phyloP scores from a whole-genome alignment of 2,888 invertebrate species.

The Drosophila percnosoma region DNA sequence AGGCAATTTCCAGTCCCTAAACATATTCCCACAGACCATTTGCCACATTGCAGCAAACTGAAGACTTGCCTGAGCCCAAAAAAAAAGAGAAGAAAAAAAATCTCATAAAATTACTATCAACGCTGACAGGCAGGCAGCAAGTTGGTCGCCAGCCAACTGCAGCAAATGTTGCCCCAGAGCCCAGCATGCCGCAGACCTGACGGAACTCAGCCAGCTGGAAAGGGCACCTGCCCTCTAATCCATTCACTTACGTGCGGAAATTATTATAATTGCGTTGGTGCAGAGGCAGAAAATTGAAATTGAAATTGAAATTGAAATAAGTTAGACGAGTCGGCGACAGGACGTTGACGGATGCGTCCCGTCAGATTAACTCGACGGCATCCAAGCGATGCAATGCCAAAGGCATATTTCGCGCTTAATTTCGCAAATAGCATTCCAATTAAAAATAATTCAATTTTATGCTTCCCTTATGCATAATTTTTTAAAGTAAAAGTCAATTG shows the following conservation, averaged over 20 bases:
- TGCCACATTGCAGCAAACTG: conserved; percentile 27
- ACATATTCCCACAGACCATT: conserved; percentile 25
- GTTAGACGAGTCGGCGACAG: conserved; percentile 51
- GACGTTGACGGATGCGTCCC: conserved; percentile 60
- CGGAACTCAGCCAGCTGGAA: conserved; percentile 25
- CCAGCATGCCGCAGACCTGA: conserved; percentile 5
- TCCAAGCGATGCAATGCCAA: conserved; percentile 3
- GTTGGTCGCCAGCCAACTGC: conserved; percentile 69
- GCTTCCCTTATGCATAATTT: conserved; percentile 1
- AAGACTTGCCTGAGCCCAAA: conserved; percentile 18
- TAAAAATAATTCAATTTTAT: conserved; percentile 31
- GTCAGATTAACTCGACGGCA: conserved; percentile 31
- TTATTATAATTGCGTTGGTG: conserved; percentile 81
- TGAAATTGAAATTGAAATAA: conserved; percentile 80
- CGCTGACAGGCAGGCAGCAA: conserved; percentile 55
- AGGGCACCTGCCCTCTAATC: conserved; percentile 60
- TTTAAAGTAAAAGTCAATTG: conserved; percentile 32
- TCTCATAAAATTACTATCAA: conserved; percentile 62
- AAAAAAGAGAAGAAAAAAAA: neutral
- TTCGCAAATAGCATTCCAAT: conserved; percentile 36
- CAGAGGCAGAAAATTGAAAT: conserved; percentile 80
- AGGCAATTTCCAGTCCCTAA: neutral
- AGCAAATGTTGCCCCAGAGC: conserved; percentile 33
- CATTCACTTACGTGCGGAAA: conserved; percentile 73
- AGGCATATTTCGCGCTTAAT: neutral